Evolutionary conservation across 2,797 vertebrate genomes (phyloP).

Genomic region (Lepilemur septentrionalis): DNA sequence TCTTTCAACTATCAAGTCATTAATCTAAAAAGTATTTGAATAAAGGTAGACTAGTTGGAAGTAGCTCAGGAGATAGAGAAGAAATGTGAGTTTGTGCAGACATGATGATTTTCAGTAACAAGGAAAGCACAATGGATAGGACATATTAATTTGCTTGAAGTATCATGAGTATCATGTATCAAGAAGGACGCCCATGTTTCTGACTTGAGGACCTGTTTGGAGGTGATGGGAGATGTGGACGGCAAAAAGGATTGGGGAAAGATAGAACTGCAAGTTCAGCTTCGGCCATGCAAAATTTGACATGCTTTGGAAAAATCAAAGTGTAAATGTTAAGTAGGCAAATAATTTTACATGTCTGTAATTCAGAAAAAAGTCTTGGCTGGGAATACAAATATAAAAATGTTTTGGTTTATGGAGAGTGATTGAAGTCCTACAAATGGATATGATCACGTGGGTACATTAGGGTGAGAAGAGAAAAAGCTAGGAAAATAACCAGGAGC

Average conservation of each 20-base stretch:
- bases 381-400: not conserved
- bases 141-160: not conserved
- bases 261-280: not conserved
- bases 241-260: not conserved
- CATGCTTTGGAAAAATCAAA: not conserved
- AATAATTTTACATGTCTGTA: not conserved
- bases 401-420: not conserved
- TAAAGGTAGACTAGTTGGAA: not conserved
- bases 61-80: not conserved
- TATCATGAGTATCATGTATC: not conserved
- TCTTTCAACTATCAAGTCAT: not conserved
- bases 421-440: not conserved
- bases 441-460: not conserved
- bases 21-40: not conserved
- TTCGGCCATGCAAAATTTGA: not conserved
- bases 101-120: not conserved
- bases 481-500: not conserved
- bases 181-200: not conserved
- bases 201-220: not conserved
- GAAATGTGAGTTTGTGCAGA: not conserved
- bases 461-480: not conserved
- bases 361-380: not conserved
- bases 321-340: not conserved
- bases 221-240: not conserved
- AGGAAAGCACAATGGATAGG: not conserved